Evolutionary conservation across 92 coral and sea anemone species (phyloP), one percentile per base, ranked within the genome.

Genomic region (Palythoa heliodiscus): DNA sequence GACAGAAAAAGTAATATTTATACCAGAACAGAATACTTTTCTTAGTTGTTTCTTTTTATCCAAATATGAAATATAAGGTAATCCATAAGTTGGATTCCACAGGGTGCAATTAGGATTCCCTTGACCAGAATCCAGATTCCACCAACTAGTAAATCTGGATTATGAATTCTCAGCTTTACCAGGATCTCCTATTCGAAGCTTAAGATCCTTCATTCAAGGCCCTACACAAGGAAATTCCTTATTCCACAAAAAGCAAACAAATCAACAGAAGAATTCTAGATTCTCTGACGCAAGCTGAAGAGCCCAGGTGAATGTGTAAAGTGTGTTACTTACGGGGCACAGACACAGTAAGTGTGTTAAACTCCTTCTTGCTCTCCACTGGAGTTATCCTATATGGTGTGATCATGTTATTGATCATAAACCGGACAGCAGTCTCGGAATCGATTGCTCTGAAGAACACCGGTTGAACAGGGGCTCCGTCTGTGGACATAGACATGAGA

Each of bases 401-500:
- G 14, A 93, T 91, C 78, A 89, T 92, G 82, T 93, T 91, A 82
- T 97, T 97, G 57, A 97, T 95, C 89, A 89, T 92, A 15, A 97
- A 90, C 52, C 87, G 87, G 2, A 82, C 89, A 9, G 90, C 87
- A 5, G 99, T 91, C 67, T 92, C 88, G 4, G 89, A 89, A 86
- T 97, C 99, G 48, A 83, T 84, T 40, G 99, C 99, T 20, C 83
- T 91, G 87, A 97, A 95, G 71, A 83, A 68, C 22, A 97, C 99
- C 10, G 99, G 99, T 66, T 82, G 90, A 17, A 93, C 89, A 0
- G 98, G 92, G 11, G 91, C 93, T 19, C 93, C 93, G 48, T 96
- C 98, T 12, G 98, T 96, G 17, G 98, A 94, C 98, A 96, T 96
- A 23, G 98, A 96, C 96, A 96, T 96, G 5, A 96, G 86, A 29